Base-by-base conservation (phyloP, 1,140 invertebrate genomes). In the Pinna nobilis region DNA sequence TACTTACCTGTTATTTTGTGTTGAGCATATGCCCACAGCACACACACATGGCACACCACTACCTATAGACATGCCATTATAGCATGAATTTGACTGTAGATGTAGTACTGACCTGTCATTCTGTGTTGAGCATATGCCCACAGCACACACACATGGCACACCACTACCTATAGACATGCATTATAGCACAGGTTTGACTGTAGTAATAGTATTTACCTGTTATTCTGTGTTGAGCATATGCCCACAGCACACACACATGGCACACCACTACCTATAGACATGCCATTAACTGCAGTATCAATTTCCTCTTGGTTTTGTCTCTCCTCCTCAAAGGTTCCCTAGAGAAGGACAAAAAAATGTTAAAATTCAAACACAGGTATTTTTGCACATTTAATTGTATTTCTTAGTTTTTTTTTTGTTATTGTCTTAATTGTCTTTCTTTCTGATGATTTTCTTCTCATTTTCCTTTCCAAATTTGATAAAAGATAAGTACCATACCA, bases 11-110 rank as follows among this genome's bases (percentile, higher is more conserved):
- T 78, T 70, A 65, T 89, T 89, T 30, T 61, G 60, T 71, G 70
- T 79, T 15, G 79, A 77, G 35, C 83, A 85, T n/a, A 86, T 80
- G 0, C 87, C 88, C 13, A 89, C 73, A 30, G 83, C 82, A 60
- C 76, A 64, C 1, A 80, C 82, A 78, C 85, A 88, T 4, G 70
- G 41, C 13, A 83, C 79, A 57, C 84, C 84, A 60, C 86, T 87
- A 49, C 77, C 84, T 37, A 87, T 74, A 0, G 80, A 70, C 9
- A 81, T 51, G 5, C 82, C 83, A 41, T 75, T 33, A 9, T n/a
- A n/a, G n/a, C n/a, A n/a, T n/a, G n/a, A n/a, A n/a, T n/a, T n/a
- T n/a, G n/a, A n/a, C n/a, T n/a, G n/a, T n/a, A n/a, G n/a, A n/a
- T n/a, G n/a, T n/a, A n/a, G n/a, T n/a, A n/a, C n/a, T n/a, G n/a